Evolutionary conservation across 2,888 invertebrate genomes (phyloP).

Genomic region (Acholoe squamosa): DNA sequence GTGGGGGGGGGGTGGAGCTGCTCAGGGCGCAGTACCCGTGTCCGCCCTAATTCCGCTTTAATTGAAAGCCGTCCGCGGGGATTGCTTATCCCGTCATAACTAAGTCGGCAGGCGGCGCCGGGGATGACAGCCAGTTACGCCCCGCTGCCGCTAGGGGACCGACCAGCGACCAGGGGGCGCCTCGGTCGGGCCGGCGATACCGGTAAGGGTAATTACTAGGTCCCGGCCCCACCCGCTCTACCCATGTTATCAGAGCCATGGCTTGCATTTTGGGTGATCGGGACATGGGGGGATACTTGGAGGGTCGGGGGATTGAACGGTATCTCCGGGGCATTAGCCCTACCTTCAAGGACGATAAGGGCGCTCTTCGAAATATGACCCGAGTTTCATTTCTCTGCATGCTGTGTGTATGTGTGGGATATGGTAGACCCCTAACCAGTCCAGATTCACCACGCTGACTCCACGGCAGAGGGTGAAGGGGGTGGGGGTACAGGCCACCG

Average conservation of each 20-base stretch:
- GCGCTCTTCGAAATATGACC: neutral
- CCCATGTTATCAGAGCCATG: neutral
- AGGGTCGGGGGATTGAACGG: neutral
- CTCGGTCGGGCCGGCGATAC: neutral
- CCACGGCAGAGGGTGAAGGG: too few relatives aligned
- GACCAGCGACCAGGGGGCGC: neutral
- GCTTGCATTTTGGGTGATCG: neutral
- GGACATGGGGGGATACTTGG: neutral
- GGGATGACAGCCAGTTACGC: neutral
- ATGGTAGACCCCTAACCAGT: too few relatives aligned
- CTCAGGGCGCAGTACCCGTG: neutral
- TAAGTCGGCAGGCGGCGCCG: neutral
- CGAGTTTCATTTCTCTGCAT: neutral
- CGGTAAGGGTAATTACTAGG: slow-evolving; percentile 6
- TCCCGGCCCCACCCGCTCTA: neutral
- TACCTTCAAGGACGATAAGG: neutral
- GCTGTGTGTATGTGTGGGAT: too few relatives aligned
- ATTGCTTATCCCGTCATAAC: slow-evolving; percentile 54
- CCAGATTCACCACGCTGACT: too few relatives aligned
- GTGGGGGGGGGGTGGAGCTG: slow-evolving; percentile 1
- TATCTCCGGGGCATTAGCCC: slow-evolving; percentile 1
- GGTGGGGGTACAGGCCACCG: too few relatives aligned
- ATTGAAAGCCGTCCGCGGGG: slow-evolving; percentile 43
- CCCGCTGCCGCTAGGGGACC: neutral
- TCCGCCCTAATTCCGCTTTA: slow-evolving; percentile 36